These are phyloP conservation scores for Pterocles gutturalis DNA, from an alignment of 2,113 vertebrate genomes.

Conservation along the genomic window DNA sequence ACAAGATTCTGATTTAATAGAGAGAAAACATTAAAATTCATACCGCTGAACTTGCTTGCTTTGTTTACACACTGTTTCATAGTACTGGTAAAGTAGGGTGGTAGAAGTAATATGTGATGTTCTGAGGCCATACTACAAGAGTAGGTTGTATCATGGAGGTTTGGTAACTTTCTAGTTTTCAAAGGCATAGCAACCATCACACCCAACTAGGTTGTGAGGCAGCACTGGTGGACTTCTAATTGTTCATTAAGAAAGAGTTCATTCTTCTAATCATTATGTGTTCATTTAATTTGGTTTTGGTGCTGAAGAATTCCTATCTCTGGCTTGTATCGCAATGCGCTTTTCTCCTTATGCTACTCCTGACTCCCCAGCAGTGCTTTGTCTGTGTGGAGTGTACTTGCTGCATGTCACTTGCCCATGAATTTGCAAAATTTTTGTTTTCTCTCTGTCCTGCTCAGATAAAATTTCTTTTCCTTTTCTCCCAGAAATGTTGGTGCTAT, in stretches of 20 bases:
- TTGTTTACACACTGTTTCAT: not conserved
- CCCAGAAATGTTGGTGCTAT: not conserved
- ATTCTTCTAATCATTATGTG: not conserved
- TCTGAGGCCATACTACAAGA: not conserved
- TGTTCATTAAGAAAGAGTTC: not conserved
- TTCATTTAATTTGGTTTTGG: not conserved
- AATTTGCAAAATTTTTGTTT: not conserved
- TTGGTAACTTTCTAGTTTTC: not conserved
- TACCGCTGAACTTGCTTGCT: not conserved
- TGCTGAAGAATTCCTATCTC: not conserved
- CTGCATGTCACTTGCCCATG: not conserved
- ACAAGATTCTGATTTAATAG: not conserved
- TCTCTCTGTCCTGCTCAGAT: not conserved
- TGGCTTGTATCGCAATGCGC: fast-evolving
- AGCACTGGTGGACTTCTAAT: not conserved
- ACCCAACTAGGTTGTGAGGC: not conserved
- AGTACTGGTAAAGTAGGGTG: not conserved
- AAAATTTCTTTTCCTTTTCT: not conserved
- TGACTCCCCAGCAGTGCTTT: not conserved
- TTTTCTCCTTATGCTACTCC: not conserved
- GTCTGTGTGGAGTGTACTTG: not conserved
- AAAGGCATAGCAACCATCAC: not conserved
- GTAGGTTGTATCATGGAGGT: not conserved
- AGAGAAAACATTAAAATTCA: not conserved
- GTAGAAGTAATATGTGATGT: not conserved